Evolutionary conservation across 2,888 invertebrate species (phyloP), one percentile per base, ranked within the genome.

Genomic region (Lithophane leautieri): DNA sequence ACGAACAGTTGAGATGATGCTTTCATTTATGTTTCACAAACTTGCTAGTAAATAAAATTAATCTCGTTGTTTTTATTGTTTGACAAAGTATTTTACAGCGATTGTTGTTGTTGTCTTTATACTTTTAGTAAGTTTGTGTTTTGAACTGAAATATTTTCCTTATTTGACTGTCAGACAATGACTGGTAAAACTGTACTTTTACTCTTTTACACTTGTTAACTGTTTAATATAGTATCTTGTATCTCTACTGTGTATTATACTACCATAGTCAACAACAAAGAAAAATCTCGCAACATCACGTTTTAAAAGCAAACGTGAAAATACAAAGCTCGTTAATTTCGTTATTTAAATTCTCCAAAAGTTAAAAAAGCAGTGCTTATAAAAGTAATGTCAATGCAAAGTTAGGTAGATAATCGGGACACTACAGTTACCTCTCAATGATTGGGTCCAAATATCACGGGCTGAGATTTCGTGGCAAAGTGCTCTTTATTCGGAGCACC

Each of bases 391-490:
- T 82, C 68, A 87, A 86, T 78, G 79, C 79, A 76, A 84, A 86
- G 86, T 87, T 82, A 84, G 89, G 89, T 85, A 81, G 82, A 88
- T 88, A 86, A 88, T 79, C 78, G 83, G 86, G 81, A 56, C 81
- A 88, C 85, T 86, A 85, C 82, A 83, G 85, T 82, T 80, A 82
- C 80, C 89, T 84, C 81, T 82, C 90, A 88, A 89, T 91, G 93
- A 93, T 93, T 91, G 92, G 92, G 87, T 87, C 90, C 91, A 89
- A 92, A 92, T 92, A 92, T 90, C 91, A 88, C 81, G 85, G 82
- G 86, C 90, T 82, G 90, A 91, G 92, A 90, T 92, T 92, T 89
- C 82, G 86, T 81, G 76, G 82, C 82, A 76, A 87, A 91, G 92
- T 90, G 91, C 93, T 92, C 91, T 92, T 91, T 90, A 91, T 91